Evolutionary conservation across 2,888 invertebrate species (phyloP).

Genomic region (Aphidius colemani): DNA sequence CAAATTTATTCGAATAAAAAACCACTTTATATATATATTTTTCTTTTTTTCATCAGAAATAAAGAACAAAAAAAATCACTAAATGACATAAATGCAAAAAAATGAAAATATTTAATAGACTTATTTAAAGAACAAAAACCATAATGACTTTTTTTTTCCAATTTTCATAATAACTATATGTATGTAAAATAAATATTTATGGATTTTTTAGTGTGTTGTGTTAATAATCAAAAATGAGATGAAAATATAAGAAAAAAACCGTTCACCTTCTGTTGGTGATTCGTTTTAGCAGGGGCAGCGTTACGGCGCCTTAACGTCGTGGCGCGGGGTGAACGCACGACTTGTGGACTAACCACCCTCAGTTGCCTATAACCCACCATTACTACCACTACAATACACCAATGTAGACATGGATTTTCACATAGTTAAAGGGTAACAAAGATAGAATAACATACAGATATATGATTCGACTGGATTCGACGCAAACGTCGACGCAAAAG

Average conservation of each 20-base stretch:
- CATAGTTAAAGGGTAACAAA: slow-evolving; percentile 18
- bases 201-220: neutral
- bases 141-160: too few relatives aligned
- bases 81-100: neutral
- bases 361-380: slow-evolving; percentile 43
- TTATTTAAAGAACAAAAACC: too few relatives aligned
- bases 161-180: too few relatives aligned
- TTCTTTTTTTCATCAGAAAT: neutral
- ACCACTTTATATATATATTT: neutral
- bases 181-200: too few relatives aligned
- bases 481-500: too few relatives aligned
- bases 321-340: slow-evolving; percentile 59
- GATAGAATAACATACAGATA: too few relatives aligned
- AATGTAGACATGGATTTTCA: slow-evolving; percentile 16
- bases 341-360: slow-evolving; percentile 55
- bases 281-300: slow-evolving; percentile 26
- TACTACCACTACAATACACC: slow-evolving; percentile 28
- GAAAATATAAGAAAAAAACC: neutral
- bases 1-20: too few relatives aligned
- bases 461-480: too few relatives aligned
- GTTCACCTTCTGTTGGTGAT: too few relatives aligned
- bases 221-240: neutral
- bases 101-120: neutral
- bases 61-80: neutral
- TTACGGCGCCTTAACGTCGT: slow-evolving; percentile 56